A percentile compares a stretch with the other conserved stretches of the same genome.
These are phyloP conservation scores for Thysanoteuthis rhombus DNA, from an alignment of 2,888 invertebrate species.

Conservation along the genomic window DNA sequence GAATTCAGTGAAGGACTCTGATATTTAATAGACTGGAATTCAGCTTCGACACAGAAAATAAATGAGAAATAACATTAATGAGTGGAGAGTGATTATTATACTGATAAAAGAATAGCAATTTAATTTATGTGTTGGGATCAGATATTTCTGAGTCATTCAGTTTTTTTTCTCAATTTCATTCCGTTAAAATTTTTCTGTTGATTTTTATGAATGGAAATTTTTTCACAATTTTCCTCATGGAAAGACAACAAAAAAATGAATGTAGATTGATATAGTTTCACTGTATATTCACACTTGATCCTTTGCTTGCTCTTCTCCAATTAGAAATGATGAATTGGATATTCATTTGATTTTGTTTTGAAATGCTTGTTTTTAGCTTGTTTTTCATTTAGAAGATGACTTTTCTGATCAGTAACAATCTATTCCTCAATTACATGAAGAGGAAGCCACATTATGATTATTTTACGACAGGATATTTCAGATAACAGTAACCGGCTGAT, in stretches of 20 bases:
- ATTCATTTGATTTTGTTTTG: not conserved
- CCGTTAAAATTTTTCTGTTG: too few relatives aligned
- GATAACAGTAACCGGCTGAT: too few relatives aligned
- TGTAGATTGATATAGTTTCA: too few relatives aligned
- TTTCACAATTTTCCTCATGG: not conserved
- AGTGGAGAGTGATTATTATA: not conserved
- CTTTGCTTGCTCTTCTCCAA: not conserved
- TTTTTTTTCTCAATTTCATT: not conserved
- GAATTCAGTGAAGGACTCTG: too few relatives aligned
- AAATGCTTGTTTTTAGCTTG: too few relatives aligned
- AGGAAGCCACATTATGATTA: too few relatives aligned
- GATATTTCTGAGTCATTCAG: not conserved
- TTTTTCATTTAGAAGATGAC: too few relatives aligned
- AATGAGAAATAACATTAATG: not conserved
- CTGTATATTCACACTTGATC: too few relatives aligned
- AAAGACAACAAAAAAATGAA: not conserved
- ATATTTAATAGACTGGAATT: too few relatives aligned
- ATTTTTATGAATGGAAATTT: not conserved
- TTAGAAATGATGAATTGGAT: not conserved
- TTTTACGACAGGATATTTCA: too few relatives aligned
- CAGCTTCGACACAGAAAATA: not conserved
- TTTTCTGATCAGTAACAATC: too few relatives aligned
- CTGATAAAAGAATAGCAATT: not conserved
- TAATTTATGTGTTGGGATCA: not conserved
- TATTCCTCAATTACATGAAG: too few relatives aligned